Conservation (phyloP, 2,888 invertebrate species). For the Drosophila pullipes region DNA sequence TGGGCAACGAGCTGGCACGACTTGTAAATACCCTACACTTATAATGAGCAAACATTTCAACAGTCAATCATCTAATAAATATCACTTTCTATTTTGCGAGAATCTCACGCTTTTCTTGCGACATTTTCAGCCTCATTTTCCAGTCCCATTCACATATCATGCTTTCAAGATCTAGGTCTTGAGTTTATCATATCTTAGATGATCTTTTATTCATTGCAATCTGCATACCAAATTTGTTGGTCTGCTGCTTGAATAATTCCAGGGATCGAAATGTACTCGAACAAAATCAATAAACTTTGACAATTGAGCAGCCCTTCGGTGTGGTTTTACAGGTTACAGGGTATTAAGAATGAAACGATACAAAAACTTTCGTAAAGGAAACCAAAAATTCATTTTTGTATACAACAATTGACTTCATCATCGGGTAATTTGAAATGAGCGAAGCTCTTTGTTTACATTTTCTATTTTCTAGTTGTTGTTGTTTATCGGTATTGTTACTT, state of each 20-base stretch:
- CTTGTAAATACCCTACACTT: slow-evolving; percentile 4
- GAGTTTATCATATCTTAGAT: neutral
- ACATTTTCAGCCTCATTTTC: neutral
- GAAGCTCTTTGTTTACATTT: slow-evolving; percentile 81
- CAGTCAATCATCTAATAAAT: neutral
- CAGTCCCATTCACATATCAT: neutral
- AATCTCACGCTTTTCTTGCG: neutral
- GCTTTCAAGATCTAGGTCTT: neutral
- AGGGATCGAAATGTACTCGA: neutral
- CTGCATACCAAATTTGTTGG: neutral
- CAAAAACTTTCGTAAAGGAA: slow-evolving; percentile 43
- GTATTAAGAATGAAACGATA: slow-evolving; percentile 43
- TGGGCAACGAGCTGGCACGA: neutral
- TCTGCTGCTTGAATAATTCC: neutral
- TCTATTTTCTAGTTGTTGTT: slow-evolving; percentile 29
- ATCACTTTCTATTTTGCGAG: rapidly evolving
- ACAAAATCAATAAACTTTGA: neutral
- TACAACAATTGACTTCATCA: slow-evolving; percentile 82
- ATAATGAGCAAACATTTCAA: neutral
- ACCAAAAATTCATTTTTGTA: slow-evolving; percentile 68
- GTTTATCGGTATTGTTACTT: slow-evolving; percentile 52
- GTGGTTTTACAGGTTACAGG: slow-evolving; percentile 15
- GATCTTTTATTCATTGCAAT: neutral
- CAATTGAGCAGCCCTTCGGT: neutral
- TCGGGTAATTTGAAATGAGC: slow-evolving; percentile 80